Percentiles rank a stretch among this genome's conserved stretches.
These are phyloP conservation scores for Therioaphis trifolii DNA, from an alignment of 2,888 invertebrate species.

Conservation along the genomic window DNA sequence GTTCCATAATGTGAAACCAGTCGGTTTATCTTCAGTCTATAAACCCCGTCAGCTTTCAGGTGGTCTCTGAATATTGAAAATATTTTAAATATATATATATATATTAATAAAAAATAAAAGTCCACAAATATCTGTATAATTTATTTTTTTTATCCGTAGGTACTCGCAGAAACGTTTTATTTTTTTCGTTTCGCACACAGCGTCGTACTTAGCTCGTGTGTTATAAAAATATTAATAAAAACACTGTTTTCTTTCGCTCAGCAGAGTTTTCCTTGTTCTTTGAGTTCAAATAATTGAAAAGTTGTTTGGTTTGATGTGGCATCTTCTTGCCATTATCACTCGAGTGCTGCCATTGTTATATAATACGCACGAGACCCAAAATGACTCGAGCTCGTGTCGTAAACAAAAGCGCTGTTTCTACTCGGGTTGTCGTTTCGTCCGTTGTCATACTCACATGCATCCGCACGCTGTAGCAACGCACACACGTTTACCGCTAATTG, in stretches of 20 bases:
- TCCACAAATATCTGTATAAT: neutral
- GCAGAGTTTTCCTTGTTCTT: neutral
- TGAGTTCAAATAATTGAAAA: conserved; percentile 23
- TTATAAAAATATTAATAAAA: neutral
- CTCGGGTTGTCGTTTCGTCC: conserved; percentile 25
- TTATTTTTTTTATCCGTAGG: neutral
- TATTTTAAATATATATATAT: neutral
- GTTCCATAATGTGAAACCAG: conserved; percentile 31
- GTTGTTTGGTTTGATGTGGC: conserved; percentile 37
- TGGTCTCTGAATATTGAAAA: neutral
- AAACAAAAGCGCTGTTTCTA: conserved; percentile 34
- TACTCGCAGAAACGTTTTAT: too few relatives aligned
- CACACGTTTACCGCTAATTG: conserved; percentile 27
- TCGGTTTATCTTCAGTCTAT: conserved; percentile 38
- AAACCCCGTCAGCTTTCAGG: conserved; percentile 27
- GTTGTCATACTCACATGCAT: neutral
- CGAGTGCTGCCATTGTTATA: conserved; percentile 16
- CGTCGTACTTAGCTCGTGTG: neutral
- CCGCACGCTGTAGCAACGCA: neutral
- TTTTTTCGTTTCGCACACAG: neutral
- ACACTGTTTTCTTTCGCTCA: neutral
- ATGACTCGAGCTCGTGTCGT: neutral
- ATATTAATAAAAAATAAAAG: neutral
- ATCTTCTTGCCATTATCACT: conserved; percentile 15
- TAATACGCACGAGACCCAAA: neutral